phyloP scores from a whole-genome alignment of 2,797 vertebrate genomes.

The Malacoraja senta region DNA sequence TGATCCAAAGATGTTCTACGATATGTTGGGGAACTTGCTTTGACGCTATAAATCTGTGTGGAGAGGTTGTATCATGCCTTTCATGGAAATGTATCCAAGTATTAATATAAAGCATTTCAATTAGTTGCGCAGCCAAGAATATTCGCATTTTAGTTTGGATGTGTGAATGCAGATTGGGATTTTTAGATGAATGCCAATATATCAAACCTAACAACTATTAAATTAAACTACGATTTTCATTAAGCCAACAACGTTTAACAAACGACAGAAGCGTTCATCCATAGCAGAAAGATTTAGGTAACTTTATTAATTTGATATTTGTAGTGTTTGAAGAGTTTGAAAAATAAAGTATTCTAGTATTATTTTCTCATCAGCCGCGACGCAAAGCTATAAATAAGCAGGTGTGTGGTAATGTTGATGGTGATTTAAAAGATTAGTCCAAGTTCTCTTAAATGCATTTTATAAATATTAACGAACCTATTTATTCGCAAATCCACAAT shows the following conservation, averaged over 20 bases:
- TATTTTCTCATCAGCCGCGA: background rate
- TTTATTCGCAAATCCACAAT: background rate
- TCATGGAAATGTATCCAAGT: background rate
- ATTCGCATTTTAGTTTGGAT: background rate
- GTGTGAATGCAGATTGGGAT: background rate
- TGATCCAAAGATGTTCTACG: conserved; percentile 2
- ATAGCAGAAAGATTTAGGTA: background rate
- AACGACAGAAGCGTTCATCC: no score
- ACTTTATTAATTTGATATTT: background rate
- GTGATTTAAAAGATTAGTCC: background rate
- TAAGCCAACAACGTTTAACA: background rate
- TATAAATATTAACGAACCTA: background rate
- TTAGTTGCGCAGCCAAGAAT: background rate
- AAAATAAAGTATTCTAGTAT: background rate
- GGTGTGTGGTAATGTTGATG: background rate
- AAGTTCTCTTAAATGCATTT: background rate
- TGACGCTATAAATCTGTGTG: background rate
- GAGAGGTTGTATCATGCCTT: background rate
- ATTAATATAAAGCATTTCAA: background rate
- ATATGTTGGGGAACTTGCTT: conserved; percentile 14
- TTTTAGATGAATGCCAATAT: background rate
- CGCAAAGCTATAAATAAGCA: background rate
- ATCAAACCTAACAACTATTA: background rate
- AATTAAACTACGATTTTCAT: background rate
- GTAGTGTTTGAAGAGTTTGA: background rate